These are phyloP conservation scores for Agriopis leucophaearia DNA, from an alignment of 2,888 invertebrate species.

Conservation along the genomic window DNA sequence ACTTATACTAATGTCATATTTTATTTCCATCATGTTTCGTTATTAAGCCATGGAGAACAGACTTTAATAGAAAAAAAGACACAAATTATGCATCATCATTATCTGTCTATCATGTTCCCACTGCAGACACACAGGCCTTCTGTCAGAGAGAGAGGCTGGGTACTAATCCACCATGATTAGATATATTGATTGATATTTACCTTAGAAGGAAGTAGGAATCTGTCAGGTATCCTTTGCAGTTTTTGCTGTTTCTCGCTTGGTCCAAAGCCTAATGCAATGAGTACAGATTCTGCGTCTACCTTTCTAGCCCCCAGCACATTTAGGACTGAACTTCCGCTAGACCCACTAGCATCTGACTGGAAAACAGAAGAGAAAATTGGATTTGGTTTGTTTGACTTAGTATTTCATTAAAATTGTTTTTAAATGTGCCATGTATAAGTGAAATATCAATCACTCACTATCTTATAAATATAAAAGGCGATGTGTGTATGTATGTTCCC, in stretches of 20 bases:
- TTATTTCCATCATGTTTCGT: no score
- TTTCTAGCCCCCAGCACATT: slow-evolving; percentile 93
- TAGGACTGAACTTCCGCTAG: slow-evolving; percentile 92
- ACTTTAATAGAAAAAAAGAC: no score
- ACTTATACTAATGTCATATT: no score
- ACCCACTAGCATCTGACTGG: slow-evolving; percentile 82
- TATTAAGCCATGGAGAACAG: no score
- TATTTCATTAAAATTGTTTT: neutral
- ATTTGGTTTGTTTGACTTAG: neutral
- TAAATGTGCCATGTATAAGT: neutral
- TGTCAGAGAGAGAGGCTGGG: no score
- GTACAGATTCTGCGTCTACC: slow-evolving; percentile 95
- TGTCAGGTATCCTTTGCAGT: slow-evolving; percentile 92
- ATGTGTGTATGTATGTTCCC: no score
- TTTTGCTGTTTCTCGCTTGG: slow-evolving; percentile 89
- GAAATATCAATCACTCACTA: no score
- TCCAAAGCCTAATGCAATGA: slow-evolving; percentile 93
- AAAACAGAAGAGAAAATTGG: slow-evolving; percentile 29
- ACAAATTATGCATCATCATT: no score
- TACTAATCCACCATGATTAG: no score
- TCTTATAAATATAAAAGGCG: no score
- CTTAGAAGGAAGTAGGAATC: slow-evolving; percentile 93
- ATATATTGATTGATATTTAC: slow-evolving; percentile 61
- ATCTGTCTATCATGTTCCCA: no score
- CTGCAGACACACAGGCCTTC: no score